A percentile compares a stretch with the other conserved stretches of the same genome.
These are phyloP conservation scores for Leptopilina boulardi DNA, from an alignment of 1,140 invertebrate genomes.

Conservation along the genomic window DNA sequence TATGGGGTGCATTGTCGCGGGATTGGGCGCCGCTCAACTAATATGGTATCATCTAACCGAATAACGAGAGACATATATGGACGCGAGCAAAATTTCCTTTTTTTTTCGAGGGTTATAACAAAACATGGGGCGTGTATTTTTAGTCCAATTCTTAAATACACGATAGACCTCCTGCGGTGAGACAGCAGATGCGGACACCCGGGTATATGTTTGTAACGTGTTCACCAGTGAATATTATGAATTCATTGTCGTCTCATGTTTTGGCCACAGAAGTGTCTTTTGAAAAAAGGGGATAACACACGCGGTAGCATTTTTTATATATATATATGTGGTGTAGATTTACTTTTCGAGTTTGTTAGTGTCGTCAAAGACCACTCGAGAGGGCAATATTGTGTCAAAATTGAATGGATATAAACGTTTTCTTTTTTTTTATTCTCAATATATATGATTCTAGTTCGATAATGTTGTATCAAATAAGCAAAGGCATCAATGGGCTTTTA, in stretches of 20 bases:
- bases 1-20: conserved; percentile 33
- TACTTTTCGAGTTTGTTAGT: conserved; percentile 61
- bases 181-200: conserved; percentile 71
- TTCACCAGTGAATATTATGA: conserved; percentile 47
- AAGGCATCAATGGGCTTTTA: neutral
- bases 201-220: conserved; percentile 57
- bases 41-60: conserved; percentile 58
- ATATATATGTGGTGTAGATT: conserved; percentile 63
- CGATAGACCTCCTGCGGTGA: conserved; percentile 71
- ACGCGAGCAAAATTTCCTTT: conserved; percentile 46
- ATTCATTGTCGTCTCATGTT: conserved; percentile 63
- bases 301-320: conserved; percentile 58
- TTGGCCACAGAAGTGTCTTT: conserved; percentile 75
- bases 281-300: conserved; percentile 65
- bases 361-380: conserved; percentile 43
- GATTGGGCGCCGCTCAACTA: conserved; percentile 55
- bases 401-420: conserved; percentile 43
- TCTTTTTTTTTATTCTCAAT: neutral
- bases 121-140: conserved; percentile 55
- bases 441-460: conserved; percentile 46
- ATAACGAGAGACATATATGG: conserved; percentile 61
- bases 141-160: conserved; percentile 48
- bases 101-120: no score
- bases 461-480: conserved; percentile 20
- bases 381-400: conserved; percentile 12